These are phyloP conservation scores for Myotis vivesi DNA, from an alignment of 2,797 vertebrate genomes.

Conservation along the genomic window DNA sequence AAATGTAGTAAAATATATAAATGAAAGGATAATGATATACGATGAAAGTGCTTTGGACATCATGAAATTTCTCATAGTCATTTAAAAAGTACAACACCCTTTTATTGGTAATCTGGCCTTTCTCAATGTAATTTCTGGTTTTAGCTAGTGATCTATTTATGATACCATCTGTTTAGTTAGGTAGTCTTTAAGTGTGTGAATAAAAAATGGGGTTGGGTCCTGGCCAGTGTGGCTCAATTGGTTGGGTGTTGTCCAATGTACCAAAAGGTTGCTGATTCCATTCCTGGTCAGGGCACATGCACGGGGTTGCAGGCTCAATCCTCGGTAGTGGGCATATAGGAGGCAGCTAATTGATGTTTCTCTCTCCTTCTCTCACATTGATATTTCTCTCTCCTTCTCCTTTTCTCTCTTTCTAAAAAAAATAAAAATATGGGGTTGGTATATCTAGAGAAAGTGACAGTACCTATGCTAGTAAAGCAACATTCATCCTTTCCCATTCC, in stretches of 20 bases:
- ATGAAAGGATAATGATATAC: constrained; percentile 12
- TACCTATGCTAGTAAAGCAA: constrained; percentile 2
- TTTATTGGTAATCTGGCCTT: constrained; percentile 54
- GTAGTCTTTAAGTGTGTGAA: neutral
- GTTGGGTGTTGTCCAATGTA: neutral
- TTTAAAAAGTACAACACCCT: constrained; percentile 32
- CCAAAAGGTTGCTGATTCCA: neutral
- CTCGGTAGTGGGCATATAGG: neutral
- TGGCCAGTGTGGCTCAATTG: neutral
- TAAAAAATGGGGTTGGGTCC: neutral
- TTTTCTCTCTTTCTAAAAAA: neutral
- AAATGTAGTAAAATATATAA: neutral
- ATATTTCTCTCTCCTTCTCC: neutral
- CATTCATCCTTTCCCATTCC: neutral
- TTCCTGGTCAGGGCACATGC: neutral
- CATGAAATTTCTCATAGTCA: constrained; percentile 39
- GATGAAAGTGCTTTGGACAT: constrained; percentile 38
- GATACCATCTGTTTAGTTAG: constrained; percentile 24
- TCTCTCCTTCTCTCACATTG: neutral
- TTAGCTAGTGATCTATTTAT: constrained; percentile 46
- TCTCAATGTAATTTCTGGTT: constrained; percentile 34
- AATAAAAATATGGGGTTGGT: neutral
- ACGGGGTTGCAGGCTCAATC: neutral
- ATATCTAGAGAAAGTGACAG: constrained; percentile 16
- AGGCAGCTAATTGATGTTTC: neutral